Evolutionary conservation across 2,888 invertebrate genomes (phyloP), one percentile per base, ranked within the genome.

Genomic region (Ephialtes manifestator): DNA sequence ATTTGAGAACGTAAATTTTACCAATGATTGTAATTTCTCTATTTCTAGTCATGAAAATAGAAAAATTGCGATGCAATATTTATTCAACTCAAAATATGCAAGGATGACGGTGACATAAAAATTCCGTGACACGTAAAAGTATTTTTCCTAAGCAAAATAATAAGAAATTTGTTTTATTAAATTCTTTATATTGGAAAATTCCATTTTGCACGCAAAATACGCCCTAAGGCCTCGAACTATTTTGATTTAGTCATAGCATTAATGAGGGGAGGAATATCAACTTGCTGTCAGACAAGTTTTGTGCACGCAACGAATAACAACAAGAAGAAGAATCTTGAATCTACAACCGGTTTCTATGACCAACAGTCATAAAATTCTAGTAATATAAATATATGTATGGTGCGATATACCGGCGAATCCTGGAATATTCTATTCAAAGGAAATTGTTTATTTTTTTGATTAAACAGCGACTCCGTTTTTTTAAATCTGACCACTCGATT

Each of bases 311-410:
- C 10, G 4, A 60, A 58, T 58, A 58, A 55, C 35, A 35, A 31
- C 39, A 58, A 51, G 18, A 31, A 46, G 11, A 20, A 24, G 46
- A 58, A 72, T 43, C 18, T 72, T 5, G 20, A 58, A 72, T 39
- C 24, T 7, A 46, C 20, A 72, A 72, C 72, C 72, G 72, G 72
- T 72, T 72, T 55, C 35, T 43, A 46, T 15, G 18, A 43, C 55
- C 43, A 28, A 53, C 31, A 35, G 28, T 63, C n/a, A 28, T 68
- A 48, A 28, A 31, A 18, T 72, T 15, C 39, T 72, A 53, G 15
- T n/a, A 13, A 51, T 28, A n/a, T 46, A 68, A 24, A 48, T 46
- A 24, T 24, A 46, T 15, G 11, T 35, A 48, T 24, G 15, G 31
- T 24, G 5, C 0, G 8, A 15, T 39, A 71, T n/a, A 5, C 4